A percentile compares a stretch with the other conserved stretches of the same genome.
Conservation (phyloP, 1,140 invertebrate species). For the Mya arenaria region DNA sequence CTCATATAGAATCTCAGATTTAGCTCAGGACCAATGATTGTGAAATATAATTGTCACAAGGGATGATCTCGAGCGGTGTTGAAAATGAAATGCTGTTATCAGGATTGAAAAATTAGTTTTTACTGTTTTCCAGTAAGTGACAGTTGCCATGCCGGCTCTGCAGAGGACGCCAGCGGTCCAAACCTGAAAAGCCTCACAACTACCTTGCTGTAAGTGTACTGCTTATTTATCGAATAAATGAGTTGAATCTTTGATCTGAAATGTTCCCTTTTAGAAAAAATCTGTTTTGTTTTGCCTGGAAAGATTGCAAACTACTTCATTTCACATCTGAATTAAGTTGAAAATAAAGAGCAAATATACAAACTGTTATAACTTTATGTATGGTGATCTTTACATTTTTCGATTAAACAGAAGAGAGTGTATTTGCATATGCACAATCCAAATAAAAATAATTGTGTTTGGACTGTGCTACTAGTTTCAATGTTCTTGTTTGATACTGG, state of each 20-base stretch:
- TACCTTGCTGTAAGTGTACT: constrained; percentile 66
- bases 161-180: constrained; percentile 85
- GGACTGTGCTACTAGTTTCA: no score
- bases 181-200: constrained; percentile 80
- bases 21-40: background rate
- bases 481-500: no score
- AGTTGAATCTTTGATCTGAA: background rate
- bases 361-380: no score
- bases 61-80: background rate
- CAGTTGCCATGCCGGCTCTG: constrained; percentile 83
- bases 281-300: background rate
- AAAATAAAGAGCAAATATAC: no score
- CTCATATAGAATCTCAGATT: background rate
- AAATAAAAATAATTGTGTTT: no score
- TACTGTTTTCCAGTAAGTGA: constrained; percentile 84
- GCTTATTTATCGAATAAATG: background rate
- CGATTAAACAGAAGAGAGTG: no score
- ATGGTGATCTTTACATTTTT: no score
- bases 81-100: background rate
- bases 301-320: background rate
- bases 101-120: background rate
- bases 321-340: no score
- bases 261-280: background rate
- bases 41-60: background rate
- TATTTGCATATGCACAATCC: no score